A percentile compares a stretch with the other conserved stretches of the same genome.
phyloP scores from a whole-genome alignment of 2,113 vertebrate species.

The Hemiprocne comata region DNA sequence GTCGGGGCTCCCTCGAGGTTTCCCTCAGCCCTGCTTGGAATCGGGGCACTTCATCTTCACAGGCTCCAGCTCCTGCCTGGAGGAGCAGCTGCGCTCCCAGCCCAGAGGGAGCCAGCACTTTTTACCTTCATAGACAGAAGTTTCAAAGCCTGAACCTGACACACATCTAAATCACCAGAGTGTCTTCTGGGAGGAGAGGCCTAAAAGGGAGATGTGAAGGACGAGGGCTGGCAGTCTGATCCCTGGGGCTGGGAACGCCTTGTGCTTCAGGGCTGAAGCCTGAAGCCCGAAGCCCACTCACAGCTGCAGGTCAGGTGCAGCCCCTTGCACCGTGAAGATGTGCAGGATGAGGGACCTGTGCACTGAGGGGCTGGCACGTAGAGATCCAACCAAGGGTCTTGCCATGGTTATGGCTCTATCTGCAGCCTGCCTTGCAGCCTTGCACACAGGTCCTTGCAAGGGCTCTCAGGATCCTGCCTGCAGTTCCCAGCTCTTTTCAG shows the following conservation, averaged over 20 bases:
- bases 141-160: neutral
- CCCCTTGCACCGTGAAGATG: fast-evolving
- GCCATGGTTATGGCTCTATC: fast-evolving
- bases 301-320: neutral
- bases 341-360: neutral
- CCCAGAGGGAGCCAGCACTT: neutral
- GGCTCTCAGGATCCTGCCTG: neutral
- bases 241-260: neutral
- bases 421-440: neutral
- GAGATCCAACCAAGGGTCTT: neutral
- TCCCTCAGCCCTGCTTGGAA: neutral
- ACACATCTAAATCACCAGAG: neutral
- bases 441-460: neutral
- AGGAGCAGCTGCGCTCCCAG: neutral
- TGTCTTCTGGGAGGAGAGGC: neutral
- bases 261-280: neutral
- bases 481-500: neutral
- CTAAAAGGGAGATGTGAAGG: neutral
- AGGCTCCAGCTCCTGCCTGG: neutral
- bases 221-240: neutral
- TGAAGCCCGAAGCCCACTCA: neutral
- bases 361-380: neutral
- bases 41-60: neutral
- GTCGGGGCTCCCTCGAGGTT: neutral
- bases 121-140: neutral